Evolutionary conservation across 2,113 vertebrate genomes (phyloP), one percentile per base, ranked within the genome.

Genomic region (Hypocryptadius cinnamomeus): DNA sequence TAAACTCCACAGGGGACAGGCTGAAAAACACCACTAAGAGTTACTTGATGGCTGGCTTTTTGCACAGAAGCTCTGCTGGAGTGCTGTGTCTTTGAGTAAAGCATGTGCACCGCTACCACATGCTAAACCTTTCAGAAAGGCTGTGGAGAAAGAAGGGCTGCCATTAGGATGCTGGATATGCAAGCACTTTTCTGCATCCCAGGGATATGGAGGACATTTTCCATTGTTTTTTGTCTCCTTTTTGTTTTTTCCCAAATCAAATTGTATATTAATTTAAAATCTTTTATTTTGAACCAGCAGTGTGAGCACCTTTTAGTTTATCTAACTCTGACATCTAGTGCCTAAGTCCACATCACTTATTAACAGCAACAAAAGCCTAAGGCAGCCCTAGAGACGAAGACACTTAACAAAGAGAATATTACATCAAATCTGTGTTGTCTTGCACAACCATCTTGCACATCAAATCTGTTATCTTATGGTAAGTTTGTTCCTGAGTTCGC

Each of bases 271-370:
- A n/a, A 40, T 87, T 90, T 86, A 28, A 73, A 59, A 10, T 73
- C 20, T 27, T 87, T 90, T 50, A 19, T 72, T 82, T 68, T 42
- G 50, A 72, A 21, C 22, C 40, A n/a, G 16, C 25, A 59, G 44
- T 30, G 71, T 22, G 11, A 74, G 44, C 51, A 44, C 33, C 56
- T 73, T 47, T 74, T 40, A 53, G 22, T 78, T 95, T 64, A 74
- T 68, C 31, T 93, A 68, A 86, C 47, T 83, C 91, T 12, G 35
- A 72, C 77, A 84, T 69, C 45, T 85, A 89, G 40, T 65, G 51
- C 44, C 23, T 2, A 4, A 61, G 31, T 37, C 30, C n/a, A 53
- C n/a, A 37, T 15, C n/a, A 65, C 8, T 60, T 66, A 40, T 14
- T 42, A 77, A 42, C 14, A 85, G 44, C 24, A 70, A 31, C 13